Evolutionary conservation across 2,888 invertebrate species (phyloP).

Genomic region (Andrena marginata): DNA sequence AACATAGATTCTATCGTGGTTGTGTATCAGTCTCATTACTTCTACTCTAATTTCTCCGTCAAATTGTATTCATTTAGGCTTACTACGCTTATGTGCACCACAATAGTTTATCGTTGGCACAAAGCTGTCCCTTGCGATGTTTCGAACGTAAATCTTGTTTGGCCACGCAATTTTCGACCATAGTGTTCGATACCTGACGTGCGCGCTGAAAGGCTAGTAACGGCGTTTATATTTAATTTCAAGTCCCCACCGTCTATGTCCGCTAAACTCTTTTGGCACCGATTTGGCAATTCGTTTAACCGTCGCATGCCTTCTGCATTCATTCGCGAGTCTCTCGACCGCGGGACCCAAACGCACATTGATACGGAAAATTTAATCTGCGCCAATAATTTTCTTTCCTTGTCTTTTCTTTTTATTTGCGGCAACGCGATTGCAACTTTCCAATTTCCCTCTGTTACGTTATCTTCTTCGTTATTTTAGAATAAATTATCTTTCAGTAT

Average conservation of each 20-base stretch:
- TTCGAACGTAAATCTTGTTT: slow-evolving; percentile 7
- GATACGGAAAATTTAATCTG: no score
- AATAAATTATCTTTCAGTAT: neutral
- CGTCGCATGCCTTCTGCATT: slow-evolving; percentile 29
- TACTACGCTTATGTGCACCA: no score
- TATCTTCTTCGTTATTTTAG: neutral
- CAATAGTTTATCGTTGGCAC: no score
- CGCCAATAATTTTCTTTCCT: no score
- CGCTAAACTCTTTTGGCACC: slow-evolving; percentile 39
- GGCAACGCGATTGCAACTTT: neutral
- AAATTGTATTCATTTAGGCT: no score
- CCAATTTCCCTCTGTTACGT: neutral
- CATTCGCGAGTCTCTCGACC: slow-evolving; percentile 7
- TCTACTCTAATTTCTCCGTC: no score
- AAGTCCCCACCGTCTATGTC: slow-evolving; percentile 12
- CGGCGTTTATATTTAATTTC: slow-evolving; percentile 49
- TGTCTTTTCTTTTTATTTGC: neutral
- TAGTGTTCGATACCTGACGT: neutral
- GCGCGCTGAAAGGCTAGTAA: slow-evolving; percentile 15
- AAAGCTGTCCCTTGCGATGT: neutral
- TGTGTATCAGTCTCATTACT: no score
- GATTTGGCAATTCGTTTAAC: slow-evolving; percentile 39
- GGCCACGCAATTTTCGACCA: slow-evolving; percentile 1
- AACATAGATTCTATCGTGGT: no score
- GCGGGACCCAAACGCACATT: neutral